These are phyloP conservation scores for Cisticola juncidis DNA, from an alignment of 2,113 vertebrate species.

Conservation along the genomic window DNA sequence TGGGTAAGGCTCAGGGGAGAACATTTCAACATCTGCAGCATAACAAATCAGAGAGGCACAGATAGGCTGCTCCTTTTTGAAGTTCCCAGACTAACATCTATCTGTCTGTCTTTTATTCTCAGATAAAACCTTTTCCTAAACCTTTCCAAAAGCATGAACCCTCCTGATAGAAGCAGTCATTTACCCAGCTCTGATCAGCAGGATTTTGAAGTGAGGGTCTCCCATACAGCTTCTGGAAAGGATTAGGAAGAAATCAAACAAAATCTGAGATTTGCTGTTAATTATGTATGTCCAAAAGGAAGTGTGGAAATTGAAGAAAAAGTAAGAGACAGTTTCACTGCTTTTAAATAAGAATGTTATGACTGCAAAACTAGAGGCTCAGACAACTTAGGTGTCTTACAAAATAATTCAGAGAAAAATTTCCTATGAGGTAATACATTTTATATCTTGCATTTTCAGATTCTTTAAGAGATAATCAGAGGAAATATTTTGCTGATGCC, in stretches of 20 bases:
- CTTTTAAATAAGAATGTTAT: background rate
- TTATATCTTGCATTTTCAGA: background rate
- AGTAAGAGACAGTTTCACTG: background rate
- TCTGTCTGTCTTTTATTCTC: conserved; percentile 10
- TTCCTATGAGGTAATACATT: background rate
- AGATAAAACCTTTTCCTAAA: conserved; percentile 26
- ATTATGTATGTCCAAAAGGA: conserved; percentile 24
- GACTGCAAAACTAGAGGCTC: background rate
- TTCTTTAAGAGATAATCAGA: background rate
- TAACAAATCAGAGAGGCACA: background rate
- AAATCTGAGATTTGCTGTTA: conserved; percentile 34
- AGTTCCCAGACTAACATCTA: background rate
- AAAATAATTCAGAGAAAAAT: background rate
- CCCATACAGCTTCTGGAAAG: background rate
- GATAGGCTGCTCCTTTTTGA: background rate
- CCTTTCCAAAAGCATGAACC: conserved; percentile 7
- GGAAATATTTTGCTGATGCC: background rate
- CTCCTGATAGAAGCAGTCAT: background rate
- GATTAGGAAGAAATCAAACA: conserved; percentile 31
- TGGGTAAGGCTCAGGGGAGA: background rate
- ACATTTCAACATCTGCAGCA: background rate
- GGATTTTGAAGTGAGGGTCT: background rate
- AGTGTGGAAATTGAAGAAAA: conserved; percentile 2
- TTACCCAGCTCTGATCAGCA: conserved; percentile 31
- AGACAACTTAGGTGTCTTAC: background rate